Evolutionary conservation across 2,888 invertebrate genomes (phyloP), one percentile per base, ranked within the genome.

Genomic region (Phortica magna): DNA sequence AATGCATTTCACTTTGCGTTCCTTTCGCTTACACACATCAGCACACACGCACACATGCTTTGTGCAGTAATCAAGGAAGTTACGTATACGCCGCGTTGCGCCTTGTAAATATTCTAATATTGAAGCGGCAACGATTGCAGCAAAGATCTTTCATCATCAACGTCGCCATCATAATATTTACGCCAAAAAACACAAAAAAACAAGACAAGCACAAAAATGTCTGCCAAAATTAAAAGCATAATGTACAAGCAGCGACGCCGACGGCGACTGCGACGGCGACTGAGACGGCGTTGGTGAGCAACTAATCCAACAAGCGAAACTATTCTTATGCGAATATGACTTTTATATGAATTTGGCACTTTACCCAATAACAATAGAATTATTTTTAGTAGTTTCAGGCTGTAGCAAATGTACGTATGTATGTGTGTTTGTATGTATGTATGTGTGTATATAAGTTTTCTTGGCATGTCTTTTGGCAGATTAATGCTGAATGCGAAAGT

Each of bases 1-100:
- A 87, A 87, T 84, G 81, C 83, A 87, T 80, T 76, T 75, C 73
- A 79, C 76, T 82, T 75, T 73, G 76, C 76, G 77, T 76, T 59
- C 77, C 73, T 74, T 75, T 53, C 42, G 77, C 73, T 74, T 75
- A 42, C 39, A 39, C 41, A 59, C n/a, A 71, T 39, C 9, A 31
- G 19, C 48, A 42, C 64, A 67, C 55, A 57, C 70, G 19, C 10
- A 71, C 5, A 14, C 10, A 59, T 59, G 39, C 43, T 12, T 59
- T 42, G n/a, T 59, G 31, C 31, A 78, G 76, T 81, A 78, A 76
- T 74, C 70, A 81, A 77, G 79, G 80, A 85, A 85, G 82, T 81
- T 74, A 53, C 71, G 68, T 55, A 78, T 77, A 72, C 80, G 80
- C 80, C 76, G 19, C 74, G 81, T 79, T 64, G 67, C 71, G 71